phyloP scores from a whole-genome alignment of 2,113 vertebrate genomes.

The Hydrochoerus hydrochaeris region DNA sequence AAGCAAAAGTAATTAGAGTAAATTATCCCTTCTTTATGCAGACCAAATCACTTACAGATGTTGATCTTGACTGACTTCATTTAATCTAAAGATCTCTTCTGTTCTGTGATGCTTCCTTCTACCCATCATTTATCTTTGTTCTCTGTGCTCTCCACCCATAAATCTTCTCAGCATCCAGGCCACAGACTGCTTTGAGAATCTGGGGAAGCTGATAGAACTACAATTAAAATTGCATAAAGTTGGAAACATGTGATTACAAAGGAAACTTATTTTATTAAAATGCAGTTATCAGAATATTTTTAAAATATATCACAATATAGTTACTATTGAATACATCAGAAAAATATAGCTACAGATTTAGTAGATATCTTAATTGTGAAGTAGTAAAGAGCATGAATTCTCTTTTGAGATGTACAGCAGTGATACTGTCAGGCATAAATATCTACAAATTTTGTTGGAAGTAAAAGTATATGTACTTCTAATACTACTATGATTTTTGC shows the following conservation, averaged over 20 bases:
- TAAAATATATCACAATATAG: background rate
- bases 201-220: background rate
- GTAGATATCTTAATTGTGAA: conserved; percentile 27
- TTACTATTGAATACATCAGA: background rate
- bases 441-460: background rate
- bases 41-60: background rate
- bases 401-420: background rate
- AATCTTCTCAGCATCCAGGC: background rate
- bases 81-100: conserved; percentile 5
- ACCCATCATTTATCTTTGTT: conserved; percentile 14
- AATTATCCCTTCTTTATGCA: background rate
- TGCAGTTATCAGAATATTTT: background rate
- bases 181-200: background rate
- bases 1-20: background rate
- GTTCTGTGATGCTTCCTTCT: background rate
- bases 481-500: background rate
- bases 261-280: conserved; percentile 17
- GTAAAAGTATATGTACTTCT: background rate
- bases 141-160: background rate
- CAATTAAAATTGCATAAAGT: background rate
- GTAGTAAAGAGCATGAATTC: background rate
- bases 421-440: background rate
- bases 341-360: background rate
- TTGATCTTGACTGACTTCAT: conserved; percentile 37
- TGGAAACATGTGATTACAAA: background rate